These are phyloP conservation scores for Peucedramus taeniatus DNA, from an alignment of 2,113 vertebrate genomes.

Conservation along the genomic window DNA sequence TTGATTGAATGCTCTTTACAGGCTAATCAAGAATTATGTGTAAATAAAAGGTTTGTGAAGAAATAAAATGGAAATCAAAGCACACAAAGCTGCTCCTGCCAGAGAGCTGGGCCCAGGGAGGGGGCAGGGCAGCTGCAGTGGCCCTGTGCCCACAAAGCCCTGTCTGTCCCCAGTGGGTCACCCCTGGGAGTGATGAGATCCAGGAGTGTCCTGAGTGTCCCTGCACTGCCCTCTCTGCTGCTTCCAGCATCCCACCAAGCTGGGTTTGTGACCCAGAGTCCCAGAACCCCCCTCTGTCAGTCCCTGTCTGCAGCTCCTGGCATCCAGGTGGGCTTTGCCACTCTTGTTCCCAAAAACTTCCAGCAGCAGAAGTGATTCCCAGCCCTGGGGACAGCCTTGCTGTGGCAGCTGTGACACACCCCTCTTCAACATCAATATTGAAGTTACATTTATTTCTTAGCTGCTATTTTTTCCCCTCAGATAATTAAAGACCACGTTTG, in stretches of 20 bases:
- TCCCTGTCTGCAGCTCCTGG: neutral
- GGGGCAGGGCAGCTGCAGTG: neutral
- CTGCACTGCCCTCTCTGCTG: neutral
- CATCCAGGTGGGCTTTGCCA: neutral
- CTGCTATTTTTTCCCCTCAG: neutral
- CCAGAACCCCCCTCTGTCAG: neutral
- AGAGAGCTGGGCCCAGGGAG: neutral
- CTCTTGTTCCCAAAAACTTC: neutral
- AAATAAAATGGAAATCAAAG: neutral
- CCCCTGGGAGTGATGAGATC: neutral
- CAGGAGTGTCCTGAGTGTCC: neutral
- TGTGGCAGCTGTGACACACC: neutral
- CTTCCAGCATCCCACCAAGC: neutral
- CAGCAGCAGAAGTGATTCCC: accelerated
- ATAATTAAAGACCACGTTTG: neutral
- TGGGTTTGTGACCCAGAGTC: accelerated
- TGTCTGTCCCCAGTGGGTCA: neutral
- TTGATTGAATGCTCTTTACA: neutral
- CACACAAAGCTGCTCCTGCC: neutral
- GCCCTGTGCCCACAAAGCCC: accelerated
- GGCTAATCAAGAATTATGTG: neutral
- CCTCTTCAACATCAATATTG: neutral
- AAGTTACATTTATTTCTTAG: neutral
- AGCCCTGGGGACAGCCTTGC: no score
- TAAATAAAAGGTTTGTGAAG: neutral